Conservation (phyloP, 1,140 invertebrate genomes). For the Galendromus occidentalis region DNA sequence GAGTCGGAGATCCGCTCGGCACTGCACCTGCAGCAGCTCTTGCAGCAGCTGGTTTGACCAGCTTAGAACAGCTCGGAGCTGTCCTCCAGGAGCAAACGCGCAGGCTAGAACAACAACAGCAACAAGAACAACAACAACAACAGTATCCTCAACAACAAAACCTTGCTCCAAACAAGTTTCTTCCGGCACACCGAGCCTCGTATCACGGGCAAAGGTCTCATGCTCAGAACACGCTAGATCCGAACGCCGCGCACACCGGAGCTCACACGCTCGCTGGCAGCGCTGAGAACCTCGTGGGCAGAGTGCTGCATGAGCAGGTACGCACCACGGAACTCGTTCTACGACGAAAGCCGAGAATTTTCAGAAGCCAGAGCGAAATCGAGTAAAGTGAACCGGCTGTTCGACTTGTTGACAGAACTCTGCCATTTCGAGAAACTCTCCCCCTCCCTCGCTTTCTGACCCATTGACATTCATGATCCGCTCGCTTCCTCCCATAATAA, state of each 20-base stretch:
- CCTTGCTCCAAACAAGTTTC: conserved; percentile 15
- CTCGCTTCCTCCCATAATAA: no score
- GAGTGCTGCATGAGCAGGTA: conserved; percentile 62
- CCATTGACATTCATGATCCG: no score
- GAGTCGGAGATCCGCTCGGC: conserved; percentile 9
- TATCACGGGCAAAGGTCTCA: conserved; percentile 41
- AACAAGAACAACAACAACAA: neutral
- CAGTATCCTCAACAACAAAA: neutral
- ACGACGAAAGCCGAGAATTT: no score
- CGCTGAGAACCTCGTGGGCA: conserved; percentile 75
- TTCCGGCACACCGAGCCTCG: conserved; percentile 40
- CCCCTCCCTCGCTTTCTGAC: no score
- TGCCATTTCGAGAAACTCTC: no score
- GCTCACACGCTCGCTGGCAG: conserved; percentile 45
- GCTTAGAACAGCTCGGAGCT: neutral
- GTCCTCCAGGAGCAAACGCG: neutral
- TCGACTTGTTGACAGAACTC: no score
- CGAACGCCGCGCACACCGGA: neutral
- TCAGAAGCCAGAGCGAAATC: no score
- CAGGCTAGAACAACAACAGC: conserved; percentile 6
- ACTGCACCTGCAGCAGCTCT: conserved; percentile 3
- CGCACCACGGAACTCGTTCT: neutral
- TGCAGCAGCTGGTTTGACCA: neutral
- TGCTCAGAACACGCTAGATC: conserved; percentile 11
- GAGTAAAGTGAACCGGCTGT: no score